Evolutionary conservation across 2,113 vertebrate genomes (phyloP).

Genomic region (Oostethus manadensis): DNA sequence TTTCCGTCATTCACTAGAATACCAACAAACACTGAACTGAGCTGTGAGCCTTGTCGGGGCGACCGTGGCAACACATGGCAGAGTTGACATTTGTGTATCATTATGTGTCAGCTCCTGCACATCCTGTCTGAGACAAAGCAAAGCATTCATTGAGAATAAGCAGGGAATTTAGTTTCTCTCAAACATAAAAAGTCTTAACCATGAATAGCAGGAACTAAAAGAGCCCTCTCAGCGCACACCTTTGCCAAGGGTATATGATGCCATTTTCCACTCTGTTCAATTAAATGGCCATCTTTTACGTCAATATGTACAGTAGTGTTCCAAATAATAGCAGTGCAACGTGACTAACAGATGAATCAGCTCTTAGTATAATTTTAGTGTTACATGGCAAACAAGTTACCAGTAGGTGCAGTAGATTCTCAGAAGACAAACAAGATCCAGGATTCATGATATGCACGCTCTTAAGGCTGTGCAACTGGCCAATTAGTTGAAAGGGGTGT

Average conservation of each 20-base stretch:
- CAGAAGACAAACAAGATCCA: too few relatives aligned
- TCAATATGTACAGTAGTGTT: too few relatives aligned
- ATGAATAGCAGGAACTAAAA: constrained; percentile 2
- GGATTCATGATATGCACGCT: too few relatives aligned
- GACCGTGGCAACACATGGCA: constrained; percentile 1
- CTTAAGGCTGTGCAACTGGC: too few relatives aligned
- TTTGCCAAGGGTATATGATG: background rate
- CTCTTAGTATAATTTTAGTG: too few relatives aligned
- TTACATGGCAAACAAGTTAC: too few relatives aligned
- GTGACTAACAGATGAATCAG: too few relatives aligned
- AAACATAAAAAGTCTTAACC: constrained; percentile 4
- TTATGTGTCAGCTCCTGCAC: constrained; percentile 3
- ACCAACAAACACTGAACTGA: constrained; percentile 15
- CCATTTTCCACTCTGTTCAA: background rate
- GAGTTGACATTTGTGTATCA: background rate
- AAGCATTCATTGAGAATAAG: background rate
- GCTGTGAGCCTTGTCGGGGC: constrained; percentile 5
- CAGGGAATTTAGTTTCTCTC: background rate
- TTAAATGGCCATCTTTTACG: background rate
- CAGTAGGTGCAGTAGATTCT: too few relatives aligned
- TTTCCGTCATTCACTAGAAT: background rate
- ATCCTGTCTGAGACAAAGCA: background rate
- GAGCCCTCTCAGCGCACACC: background rate
- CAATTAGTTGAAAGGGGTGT: too few relatives aligned
- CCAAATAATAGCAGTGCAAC: too few relatives aligned